Evolutionary conservation across 2,888 invertebrate genomes (phyloP), one percentile per base, ranked within the genome.

Genomic region (Dynastes tityus): DNA sequence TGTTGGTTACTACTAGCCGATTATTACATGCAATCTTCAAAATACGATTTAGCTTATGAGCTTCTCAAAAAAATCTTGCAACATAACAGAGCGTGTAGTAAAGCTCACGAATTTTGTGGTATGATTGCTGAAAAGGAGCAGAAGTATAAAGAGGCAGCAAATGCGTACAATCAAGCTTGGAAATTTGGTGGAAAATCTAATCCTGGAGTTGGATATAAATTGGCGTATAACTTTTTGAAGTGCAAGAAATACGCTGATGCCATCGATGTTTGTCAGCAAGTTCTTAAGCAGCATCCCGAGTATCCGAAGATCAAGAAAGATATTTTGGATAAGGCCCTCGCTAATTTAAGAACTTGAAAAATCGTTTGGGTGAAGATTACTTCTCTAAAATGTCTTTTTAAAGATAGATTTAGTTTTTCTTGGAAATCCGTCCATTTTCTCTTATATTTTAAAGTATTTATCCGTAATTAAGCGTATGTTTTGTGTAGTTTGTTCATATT

Each of bases 1-100:
- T 96, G 97, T 87, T 99, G 99, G 99, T 87, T 99, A 6, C 91
- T 98, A 65, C 90, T 98, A n/a, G 96, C 97, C 0, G 98, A 98
- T 82, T 94, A 95, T 82, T 98, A 96, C 85, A 92, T 95, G 75
- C 94, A 95, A 85, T 94, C 93, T 84, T 94, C 94, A 16, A 96
- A 98, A 87, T 92, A 93, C 85, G 98, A 98, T 80, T 92, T 96
- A 74, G 97, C 98, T 0, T 93, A 93, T 63, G 96, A 97, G 82
- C 89, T 98, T 37, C 90, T 99, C 16, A 91, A 92, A 27, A 93
- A 94, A 84, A 93, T 96, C 0, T 87, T 96, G 22, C 93, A 94
- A 79, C 95, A 96, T 85, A 97, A 97, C 86, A 95, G 96, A 82
- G 96, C 97, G 0, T 97, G 97, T 85, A 93, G 95, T 16, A 94